Evolutionary conservation across 1,140 invertebrate species (phyloP), one percentile per base, ranked within the genome.

Genomic region (Cotesia vestalis): DNA sequence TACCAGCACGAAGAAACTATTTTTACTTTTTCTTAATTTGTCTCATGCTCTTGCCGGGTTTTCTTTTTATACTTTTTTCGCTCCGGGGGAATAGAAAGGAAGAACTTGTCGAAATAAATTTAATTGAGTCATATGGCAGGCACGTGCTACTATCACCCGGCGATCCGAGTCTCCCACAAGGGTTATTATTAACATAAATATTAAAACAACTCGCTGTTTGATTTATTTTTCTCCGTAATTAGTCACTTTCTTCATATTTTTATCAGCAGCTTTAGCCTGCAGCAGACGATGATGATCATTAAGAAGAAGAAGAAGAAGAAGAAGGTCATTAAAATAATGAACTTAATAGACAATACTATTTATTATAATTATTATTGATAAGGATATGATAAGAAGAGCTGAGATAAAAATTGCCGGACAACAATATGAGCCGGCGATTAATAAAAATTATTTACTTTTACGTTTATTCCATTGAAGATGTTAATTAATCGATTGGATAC

Each of bases 331-430:
- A 14, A 64, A 46, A 40, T 34, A 4, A n/a, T 17, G 38, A 12
- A 17, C 12, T 66, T 72, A 66, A 67, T 72, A 72, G 67, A 72
- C 35, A 72, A 72, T 72, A 66, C 52, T 53, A 61, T 72, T 80
- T 82, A 80, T 80, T 80, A 77, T 66, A 75, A 78, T 77, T 78
- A 62, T 74, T 75, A 79, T 78, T 67, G 78, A 82, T 78, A 80
- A 70, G 73, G 80, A 79, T 79, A 73, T 67, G 79, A 77, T 78
- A 81, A 80, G 77, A 81, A 79, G 75, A 78, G 75, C 69, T 17
- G 14, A 20, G 27, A 27, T 27, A 27, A 55, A 75, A 80, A 63
- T 70, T 67, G 79, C 76, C 75, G 71, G 76, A 73, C 79, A 78
- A 64, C 79, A 79, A 81, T 80, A 80, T 81, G 77, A 82, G 78